Conservation (phyloP, 2,113 vertebrate genomes). For the Philantomba maxwellii region DNA sequence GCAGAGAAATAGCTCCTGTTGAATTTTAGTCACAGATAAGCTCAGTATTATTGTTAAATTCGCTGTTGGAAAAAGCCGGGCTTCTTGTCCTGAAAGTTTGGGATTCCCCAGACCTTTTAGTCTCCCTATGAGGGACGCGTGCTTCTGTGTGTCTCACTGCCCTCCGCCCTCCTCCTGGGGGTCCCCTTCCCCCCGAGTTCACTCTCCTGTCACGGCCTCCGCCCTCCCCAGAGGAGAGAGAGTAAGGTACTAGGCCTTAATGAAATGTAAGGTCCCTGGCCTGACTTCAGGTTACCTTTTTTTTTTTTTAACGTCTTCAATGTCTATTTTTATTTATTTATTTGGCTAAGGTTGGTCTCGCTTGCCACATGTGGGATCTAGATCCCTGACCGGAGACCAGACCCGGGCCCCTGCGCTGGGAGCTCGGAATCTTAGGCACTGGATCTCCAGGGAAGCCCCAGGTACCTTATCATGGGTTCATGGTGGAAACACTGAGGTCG, state of each 20-base stretch:
- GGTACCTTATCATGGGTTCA: not conserved
- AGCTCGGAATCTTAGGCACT: not conserved
- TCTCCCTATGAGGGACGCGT: not conserved
- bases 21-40: not conserved
- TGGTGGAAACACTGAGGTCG: not conserved
- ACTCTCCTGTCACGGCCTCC: not conserved
- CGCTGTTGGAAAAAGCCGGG: not conserved
- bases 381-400: not conserved
- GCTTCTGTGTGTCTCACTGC: not conserved
- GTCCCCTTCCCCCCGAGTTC: not conserved
- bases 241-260: not conserved
- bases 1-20: not conserved
- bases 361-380: not conserved
- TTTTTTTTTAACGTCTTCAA: not conserved
- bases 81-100: not conserved
- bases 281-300: not conserved
- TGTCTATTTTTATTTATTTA: not conserved
- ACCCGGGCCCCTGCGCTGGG: rapidly evolving
- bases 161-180: no score
- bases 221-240: not conserved
- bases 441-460: not conserved
- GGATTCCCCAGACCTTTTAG: not conserved
- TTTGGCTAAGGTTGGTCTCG: not conserved
- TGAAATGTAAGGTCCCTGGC: not conserved
- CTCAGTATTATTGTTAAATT: not conserved